Conservation (phyloP, 2,113 vertebrate species). For the Alligator mississippiensis region DNA sequence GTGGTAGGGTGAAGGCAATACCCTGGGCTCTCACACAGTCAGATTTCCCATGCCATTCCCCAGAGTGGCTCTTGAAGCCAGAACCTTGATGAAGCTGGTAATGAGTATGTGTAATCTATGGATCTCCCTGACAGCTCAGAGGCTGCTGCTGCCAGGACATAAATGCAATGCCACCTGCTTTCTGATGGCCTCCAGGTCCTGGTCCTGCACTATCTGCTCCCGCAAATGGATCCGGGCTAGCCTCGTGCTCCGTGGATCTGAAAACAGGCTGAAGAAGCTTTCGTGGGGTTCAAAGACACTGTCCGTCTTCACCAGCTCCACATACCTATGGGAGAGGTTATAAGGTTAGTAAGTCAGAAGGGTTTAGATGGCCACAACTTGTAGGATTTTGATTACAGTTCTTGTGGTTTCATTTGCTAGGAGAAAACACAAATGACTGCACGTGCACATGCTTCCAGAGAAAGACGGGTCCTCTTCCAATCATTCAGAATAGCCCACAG, state of each 20-base stretch:
- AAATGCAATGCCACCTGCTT: slow-evolving; percentile 86
- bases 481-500: neutral
- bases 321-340: slow-evolving; percentile 81
- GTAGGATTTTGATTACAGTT: neutral
- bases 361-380: neutral
- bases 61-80: neutral
- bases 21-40: neutral
- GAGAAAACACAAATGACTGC: accelerated
- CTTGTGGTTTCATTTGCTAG: neutral
- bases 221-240: slow-evolving; percentile 92
- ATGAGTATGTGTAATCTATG: neutral
- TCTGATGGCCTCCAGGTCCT: slow-evolving; percentile 93
- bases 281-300: slow-evolving; percentile 91
- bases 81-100: neutral
- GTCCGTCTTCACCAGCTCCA: slow-evolving; percentile 94
- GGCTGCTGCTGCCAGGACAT: neutral
- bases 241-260: slow-evolving; percentile 93
- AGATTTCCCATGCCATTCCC: neutral
- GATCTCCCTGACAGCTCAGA: neutral
- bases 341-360: neutral
- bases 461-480: too few relatives aligned
- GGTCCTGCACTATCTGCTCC: slow-evolving; percentile 91
- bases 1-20: neutral
- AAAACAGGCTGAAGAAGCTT: slow-evolving; percentile 96
- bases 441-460: neutral